A percentile compares a stretch with the other conserved stretches of the same genome.
Conservation (phyloP, 2,113 vertebrate genomes). For the Pterophyllum scalare region DNA sequence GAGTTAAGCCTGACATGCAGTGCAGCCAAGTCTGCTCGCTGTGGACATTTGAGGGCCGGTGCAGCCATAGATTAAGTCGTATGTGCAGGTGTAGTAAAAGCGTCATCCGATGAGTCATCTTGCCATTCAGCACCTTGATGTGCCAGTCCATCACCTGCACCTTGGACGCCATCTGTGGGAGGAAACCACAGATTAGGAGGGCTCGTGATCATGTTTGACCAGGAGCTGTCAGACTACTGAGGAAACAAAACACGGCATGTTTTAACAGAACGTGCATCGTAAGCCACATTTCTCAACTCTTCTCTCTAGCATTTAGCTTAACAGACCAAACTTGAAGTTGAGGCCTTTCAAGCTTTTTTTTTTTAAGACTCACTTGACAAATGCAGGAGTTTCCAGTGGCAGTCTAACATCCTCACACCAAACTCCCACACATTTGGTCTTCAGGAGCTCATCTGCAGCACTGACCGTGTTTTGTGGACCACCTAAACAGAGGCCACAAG, state of each 20-base stretch:
- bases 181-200: not conserved
- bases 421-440: not conserved
- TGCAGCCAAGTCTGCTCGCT: not conserved
- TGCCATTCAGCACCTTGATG: not conserved
- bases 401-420: not conserved
- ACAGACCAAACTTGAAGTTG: no score
- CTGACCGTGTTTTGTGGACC: not conserved
- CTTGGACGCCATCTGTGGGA: not conserved
- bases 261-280: no score
- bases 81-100: not conserved
- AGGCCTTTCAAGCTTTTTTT: no score
- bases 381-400: not conserved
- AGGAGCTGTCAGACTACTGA: not conserved
- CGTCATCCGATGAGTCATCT: not conserved
- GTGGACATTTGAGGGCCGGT: not conserved
- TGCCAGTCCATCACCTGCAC: not conserved
- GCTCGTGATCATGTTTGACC: fast-evolving
- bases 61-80: not conserved
- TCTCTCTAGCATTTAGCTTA: no score
- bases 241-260: no score
- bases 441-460: not conserved
- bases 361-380: not conserved
- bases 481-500: not conserved
- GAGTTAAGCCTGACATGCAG: not conserved
- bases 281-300: no score